Percentiles rank a stretch among this genome's conserved stretches.
Evolutionary conservation across 1,140 invertebrate genomes (phyloP).

Genomic region (Ectropis grisescens): DNA sequence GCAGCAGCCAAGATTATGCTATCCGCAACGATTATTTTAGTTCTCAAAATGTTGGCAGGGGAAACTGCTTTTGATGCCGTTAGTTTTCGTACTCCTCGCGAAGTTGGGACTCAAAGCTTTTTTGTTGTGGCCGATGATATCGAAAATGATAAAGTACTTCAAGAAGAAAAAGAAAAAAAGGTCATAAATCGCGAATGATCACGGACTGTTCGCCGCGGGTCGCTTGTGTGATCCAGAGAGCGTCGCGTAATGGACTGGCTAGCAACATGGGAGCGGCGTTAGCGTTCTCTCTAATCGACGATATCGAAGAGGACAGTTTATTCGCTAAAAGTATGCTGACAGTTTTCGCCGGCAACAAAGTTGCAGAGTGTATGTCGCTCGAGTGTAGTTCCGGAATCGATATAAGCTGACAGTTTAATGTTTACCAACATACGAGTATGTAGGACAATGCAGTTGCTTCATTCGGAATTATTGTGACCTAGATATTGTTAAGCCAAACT

Average conservation of each 20-base stretch:
- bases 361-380: slow-evolving; percentile 59
- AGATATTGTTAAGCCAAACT: slow-evolving; percentile 12
- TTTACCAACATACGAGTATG: slow-evolving; percentile 21
- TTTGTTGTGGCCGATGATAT: slow-evolving; percentile 53
- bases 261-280: slow-evolving; percentile 45
- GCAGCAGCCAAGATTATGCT: slow-evolving; percentile 61
- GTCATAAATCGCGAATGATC: slow-evolving; percentile 35
- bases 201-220: slow-evolving; percentile 50
- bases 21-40: slow-evolving; percentile 39
- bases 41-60: slow-evolving; percentile 46
- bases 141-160: slow-evolving; percentile 55
- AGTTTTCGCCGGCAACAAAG: slow-evolving; percentile 51
- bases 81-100: slow-evolving; percentile 36
- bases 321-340: slow-evolving; percentile 47
- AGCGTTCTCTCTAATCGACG: slow-evolving; percentile 50
- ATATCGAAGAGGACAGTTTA: slow-evolving; percentile 44
- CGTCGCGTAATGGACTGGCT: slow-evolving; percentile 32
- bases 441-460: slow-evolving; percentile 16
- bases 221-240: slow-evolving; percentile 45
- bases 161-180: slow-evolving; percentile 50
- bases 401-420: slow-evolving; percentile 45
- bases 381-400: slow-evolving; percentile 54
- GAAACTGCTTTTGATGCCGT: slow-evolving; percentile 45
- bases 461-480: slow-evolving; percentile 3
- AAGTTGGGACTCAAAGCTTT: slow-evolving; percentile 51